Evolutionary conservation across 2,797 vertebrate species (phyloP), one percentile per base, ranked within the genome.

Genomic region (Gambusia yucatana): DNA sequence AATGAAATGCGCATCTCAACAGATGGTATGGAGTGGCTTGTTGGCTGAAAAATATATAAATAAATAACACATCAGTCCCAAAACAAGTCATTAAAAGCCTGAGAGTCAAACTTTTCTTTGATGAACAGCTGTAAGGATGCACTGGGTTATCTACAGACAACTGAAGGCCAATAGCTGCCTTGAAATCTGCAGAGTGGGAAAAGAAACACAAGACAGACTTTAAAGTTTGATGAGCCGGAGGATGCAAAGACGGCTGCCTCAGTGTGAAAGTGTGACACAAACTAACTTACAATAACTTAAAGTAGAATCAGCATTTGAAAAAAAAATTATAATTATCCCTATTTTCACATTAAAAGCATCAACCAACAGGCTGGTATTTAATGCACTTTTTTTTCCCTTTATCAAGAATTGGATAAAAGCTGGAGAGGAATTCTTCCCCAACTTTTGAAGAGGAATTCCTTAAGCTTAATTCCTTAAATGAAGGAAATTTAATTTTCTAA

Each of bases 41-140:
- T 87, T 86, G 82, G 78, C 80, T 76, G 81, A 46, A 70, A 78
- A 78, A 73, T 10, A 16, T 6, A 52, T 65, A 72, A 78, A 36
- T 61, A 36, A 75, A 75, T 33, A 50, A 41, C 25, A 43, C 14
- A 46, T 36, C 33, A 65, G 65, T 78, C 44, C 33, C 59, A 73
- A 83, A 82, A 80, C 69, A 87, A 80, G 83, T 84, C 47, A 88
- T 91, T 87, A 90, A 91, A 91, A 84, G 88, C 91, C 91, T 92
- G 79, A 91, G 55, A 61, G 69, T 78, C 61, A 6, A 72, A 83
- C 50, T 84, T 85, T 83, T 48, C 52, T 72, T 20, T 77, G 4
- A 84, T 77, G 74, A 84, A 63, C 61, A 80, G 67, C 57, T 73
- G 41, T 74, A 46, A 43, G 39, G 46, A 9, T 46, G 33, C 28